Evolutionary conservation across 2,888 invertebrate species (phyloP).

Genomic region (Mesorhabditis belari): DNA sequence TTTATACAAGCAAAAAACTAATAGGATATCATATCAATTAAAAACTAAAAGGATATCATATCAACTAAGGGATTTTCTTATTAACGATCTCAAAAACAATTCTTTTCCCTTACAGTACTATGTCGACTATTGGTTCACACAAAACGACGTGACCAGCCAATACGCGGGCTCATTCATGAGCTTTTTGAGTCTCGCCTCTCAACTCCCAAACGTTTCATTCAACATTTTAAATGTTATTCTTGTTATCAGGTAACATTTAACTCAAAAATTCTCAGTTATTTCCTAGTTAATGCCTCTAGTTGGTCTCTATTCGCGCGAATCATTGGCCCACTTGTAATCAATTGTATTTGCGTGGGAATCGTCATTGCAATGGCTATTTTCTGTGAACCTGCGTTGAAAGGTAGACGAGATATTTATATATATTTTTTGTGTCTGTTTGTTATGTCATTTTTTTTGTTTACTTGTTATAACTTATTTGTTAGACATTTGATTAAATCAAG

Average conservation of each 20-base stretch:
- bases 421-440: neutral
- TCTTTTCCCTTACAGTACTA: slow-evolving; percentile 61
- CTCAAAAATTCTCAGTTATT: neutral
- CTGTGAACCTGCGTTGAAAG: slow-evolving; percentile 44
- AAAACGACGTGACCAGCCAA: slow-evolving; percentile 36
- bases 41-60: too few species aligned
- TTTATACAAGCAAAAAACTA: too few species aligned
- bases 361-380: slow-evolving; percentile 56
- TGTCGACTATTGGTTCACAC: slow-evolving; percentile 72
- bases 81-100: too few species aligned
- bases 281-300: neutral
- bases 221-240: slow-evolving; percentile 58
- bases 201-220: slow-evolving; percentile 86
- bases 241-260: slow-evolving; percentile 18
- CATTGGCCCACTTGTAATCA: slow-evolving; percentile 56
- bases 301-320: slow-evolving; percentile 77
- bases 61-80: too few species aligned
- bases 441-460: too few species aligned
- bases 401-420: slow-evolving; percentile 5
- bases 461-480: too few species aligned
- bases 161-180: slow-evolving; percentile 73
- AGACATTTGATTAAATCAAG: neutral
- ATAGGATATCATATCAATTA: too few species aligned
- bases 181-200: slow-evolving; percentile 79
- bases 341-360: slow-evolving; percentile 53